Evolutionary conservation across 2,797 vertebrate genomes (phyloP).

Genomic region (Sebastes alutus): DNA sequence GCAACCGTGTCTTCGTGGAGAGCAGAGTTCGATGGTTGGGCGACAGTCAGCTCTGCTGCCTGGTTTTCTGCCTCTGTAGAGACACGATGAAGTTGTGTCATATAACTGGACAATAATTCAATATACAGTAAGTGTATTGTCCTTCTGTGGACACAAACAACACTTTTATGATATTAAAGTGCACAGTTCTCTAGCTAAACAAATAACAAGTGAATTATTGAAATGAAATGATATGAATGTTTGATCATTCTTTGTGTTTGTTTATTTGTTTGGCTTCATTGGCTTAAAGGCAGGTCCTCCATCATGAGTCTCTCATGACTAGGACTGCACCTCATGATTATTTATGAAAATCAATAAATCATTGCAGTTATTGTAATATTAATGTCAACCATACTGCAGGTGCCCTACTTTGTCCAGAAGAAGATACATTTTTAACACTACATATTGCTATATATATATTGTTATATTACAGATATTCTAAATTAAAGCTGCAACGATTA

Average conservation of each 20-base stretch:
- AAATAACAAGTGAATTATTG: background rate
- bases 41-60: slow-evolving; percentile 1
- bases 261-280: background rate
- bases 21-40: slow-evolving; percentile 4
- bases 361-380: background rate
- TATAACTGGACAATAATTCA: background rate
- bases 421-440: background rate
- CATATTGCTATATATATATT: no score
- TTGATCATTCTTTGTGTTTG: background rate
- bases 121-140: background rate
- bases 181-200: background rate
- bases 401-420: background rate
- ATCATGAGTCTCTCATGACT: background rate
- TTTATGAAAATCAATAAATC: background rate
- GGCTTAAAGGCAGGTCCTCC: background rate
- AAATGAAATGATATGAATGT: background rate
- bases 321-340: no score
- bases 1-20: background rate
- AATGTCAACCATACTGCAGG: background rate
- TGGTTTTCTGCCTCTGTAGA: slow-evolving; percentile 60
- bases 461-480: background rate
- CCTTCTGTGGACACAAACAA: background rate
- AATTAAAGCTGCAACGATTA: no score
- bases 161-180: background rate
- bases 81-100: background rate